These are phyloP conservation scores for Hippocampus abdominalis DNA, from an alignment of 2,113 vertebrate genomes.

Conservation along the genomic window DNA sequence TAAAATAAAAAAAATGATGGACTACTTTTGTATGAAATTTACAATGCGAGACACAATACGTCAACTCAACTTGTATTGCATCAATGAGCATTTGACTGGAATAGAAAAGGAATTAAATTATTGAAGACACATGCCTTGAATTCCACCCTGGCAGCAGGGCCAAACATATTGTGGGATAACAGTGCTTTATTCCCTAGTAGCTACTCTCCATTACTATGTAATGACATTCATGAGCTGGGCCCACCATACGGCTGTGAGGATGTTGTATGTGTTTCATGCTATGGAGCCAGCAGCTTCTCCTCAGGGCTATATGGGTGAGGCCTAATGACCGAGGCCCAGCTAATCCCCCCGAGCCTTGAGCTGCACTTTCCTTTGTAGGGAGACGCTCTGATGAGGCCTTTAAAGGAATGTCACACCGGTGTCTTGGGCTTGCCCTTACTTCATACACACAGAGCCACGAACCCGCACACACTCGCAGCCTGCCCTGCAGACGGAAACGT, in stretches of 20 bases:
- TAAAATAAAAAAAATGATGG: not conserved
- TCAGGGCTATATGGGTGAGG: constrained; percentile 53
- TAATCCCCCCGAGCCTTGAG: constrained; percentile 44
- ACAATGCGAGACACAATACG: not conserved
- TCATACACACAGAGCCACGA: constrained; percentile 8
- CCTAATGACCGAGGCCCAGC: constrained; percentile 59
- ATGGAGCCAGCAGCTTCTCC: constrained; percentile 50
- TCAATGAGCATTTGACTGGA: constrained; percentile 1
- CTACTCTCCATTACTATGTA: constrained; percentile 61
- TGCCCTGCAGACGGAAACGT: constrained; percentile 37
- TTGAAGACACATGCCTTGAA: not conserved
- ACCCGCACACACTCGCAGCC: constrained; percentile 8
- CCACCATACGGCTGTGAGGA: constrained; percentile 41
- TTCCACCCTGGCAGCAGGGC: constrained; percentile 9
- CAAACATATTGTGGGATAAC: constrained; percentile 35
- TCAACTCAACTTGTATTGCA: not conserved
- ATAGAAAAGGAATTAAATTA: constrained; percentile 8
- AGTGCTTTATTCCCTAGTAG: constrained; percentile 41
- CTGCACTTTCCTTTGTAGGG: constrained; percentile 39
- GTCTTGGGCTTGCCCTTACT: constrained; percentile 47
- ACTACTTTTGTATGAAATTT: not conserved
- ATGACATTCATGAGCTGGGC: constrained; percentile 69
- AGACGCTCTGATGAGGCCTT: constrained; percentile 54
- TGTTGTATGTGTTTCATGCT: constrained; percentile 53
- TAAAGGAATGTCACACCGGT: constrained; percentile 67